Conservation (phyloP, 2,888 invertebrate species). For the Eristalis tenax region DNA sequence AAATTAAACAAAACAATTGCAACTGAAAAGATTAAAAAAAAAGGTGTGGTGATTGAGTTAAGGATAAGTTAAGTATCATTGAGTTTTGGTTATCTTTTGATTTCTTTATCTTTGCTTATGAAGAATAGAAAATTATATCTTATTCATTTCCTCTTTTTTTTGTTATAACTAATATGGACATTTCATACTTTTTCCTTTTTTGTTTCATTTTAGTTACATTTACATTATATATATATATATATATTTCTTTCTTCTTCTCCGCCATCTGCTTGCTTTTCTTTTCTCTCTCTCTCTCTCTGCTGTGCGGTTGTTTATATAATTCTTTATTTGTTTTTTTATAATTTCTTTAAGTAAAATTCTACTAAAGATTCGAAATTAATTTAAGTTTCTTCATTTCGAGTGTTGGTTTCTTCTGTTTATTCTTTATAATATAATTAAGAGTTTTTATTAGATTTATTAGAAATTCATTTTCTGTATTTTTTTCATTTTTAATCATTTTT, state of each 20-base stretch:
- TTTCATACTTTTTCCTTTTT: conserved; percentile 46
- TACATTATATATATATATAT: conserved; percentile 49
- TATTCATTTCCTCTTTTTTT: conserved; percentile 23
- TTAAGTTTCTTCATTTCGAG: conserved; percentile 40
- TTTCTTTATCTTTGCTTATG: conserved; percentile 34
- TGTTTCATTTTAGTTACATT: conserved; percentile 53
- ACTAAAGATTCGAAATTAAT: conserved; percentile 55
- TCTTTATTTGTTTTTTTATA: conserved; percentile 6
- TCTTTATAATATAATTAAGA: conserved; percentile 41
- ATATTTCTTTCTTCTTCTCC: conserved; percentile 31
- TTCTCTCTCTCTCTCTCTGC: background rate
- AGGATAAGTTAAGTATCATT: conserved; percentile 43
- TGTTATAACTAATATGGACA: conserved; percentile 68
- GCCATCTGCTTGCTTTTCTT: background rate
- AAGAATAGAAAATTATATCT: conserved; percentile 67
- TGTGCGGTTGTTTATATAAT: conserved; percentile 37
- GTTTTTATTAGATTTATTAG: conserved; percentile 39
- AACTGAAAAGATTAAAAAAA: conserved; percentile 10
- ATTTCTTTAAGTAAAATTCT: conserved; percentile 60
- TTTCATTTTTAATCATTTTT: conserved; percentile 28
- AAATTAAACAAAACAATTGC: background rate
- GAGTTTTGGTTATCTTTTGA: conserved; percentile 13
- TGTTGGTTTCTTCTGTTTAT: conserved; percentile 12
- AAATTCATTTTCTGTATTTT: conserved; percentile 39
- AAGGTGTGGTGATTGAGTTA: background rate